phyloP scores from a whole-genome alignment of 1,140 invertebrate genomes.

The Drosophila nigrodunni region DNA sequence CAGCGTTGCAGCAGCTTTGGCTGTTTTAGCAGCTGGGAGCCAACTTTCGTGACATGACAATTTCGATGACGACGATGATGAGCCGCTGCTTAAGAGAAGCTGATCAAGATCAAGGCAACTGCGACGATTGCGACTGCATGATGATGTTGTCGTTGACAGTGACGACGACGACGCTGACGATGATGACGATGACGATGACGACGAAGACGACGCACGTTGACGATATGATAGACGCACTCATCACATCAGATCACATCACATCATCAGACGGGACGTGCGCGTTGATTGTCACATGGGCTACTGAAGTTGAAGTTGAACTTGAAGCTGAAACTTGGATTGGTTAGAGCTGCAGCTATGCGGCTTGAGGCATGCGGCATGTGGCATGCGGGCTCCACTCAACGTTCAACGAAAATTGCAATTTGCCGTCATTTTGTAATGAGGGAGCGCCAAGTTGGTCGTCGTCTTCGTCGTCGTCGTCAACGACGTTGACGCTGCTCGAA shows the following conservation, averaged over 20 bases:
- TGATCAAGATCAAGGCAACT: constrained; percentile 75
- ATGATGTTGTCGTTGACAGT: constrained; percentile 66
- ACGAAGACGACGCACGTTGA: constrained; percentile 70
- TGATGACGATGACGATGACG: constrained; percentile 56
- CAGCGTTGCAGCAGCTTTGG: constrained; percentile 40
- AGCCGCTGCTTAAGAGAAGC: constrained; percentile 16
- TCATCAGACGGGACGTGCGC: constrained; percentile 76
- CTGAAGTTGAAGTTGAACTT: constrained; percentile 44
- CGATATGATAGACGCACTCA: constrained; percentile 83
- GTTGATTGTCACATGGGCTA: constrained; percentile 76
- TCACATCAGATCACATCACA: constrained; percentile 82
- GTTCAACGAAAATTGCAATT: constrained; percentile 79
- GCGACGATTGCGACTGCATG: constrained; percentile 59
- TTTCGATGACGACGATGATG: constrained; percentile 77
- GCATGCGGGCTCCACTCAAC: constrained; percentile 67
- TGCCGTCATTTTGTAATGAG: constrained; percentile 83
- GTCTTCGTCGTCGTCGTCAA: constrained; percentile 38
- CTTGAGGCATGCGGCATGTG: constrained; percentile 28
- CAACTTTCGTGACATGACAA: constrained; percentile 81
- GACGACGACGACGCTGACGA: constrained; percentile 51
- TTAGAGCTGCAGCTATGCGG: constrained; percentile 18
- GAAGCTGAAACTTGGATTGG: constrained; percentile 43
- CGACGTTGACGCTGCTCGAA: constrained; percentile 59
- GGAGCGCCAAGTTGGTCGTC: constrained; percentile 60
- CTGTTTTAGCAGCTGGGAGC: constrained; percentile 64